A percentile compares a stretch with the other conserved stretches of the same genome.
Evolutionary conservation across 2,797 vertebrate genomes (phyloP).

Genomic region (Acestrorhynchus altus): DNA sequence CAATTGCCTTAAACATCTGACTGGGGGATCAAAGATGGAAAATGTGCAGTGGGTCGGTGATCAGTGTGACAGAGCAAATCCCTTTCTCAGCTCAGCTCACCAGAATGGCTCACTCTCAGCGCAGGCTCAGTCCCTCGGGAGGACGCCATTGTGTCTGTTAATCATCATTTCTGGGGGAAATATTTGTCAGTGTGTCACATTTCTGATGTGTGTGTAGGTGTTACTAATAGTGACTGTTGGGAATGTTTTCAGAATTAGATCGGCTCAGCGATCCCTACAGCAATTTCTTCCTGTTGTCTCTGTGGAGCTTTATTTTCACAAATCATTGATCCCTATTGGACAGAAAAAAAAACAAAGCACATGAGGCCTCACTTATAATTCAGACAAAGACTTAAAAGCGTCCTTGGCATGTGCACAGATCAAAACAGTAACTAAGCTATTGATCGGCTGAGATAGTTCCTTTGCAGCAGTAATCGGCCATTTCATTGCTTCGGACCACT

Average conservation of each 20-base stretch:
- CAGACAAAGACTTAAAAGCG: conserved; percentile 31
- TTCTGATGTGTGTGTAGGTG: conserved; percentile 49
- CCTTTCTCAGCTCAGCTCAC: conserved; percentile 40
- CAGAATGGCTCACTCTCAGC: conserved; percentile 43
- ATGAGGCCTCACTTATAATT: conserved; percentile 28
- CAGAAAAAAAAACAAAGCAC: conserved; percentile 4
- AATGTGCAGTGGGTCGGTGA: conserved; percentile 51
- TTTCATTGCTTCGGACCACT: conserved; percentile 36
- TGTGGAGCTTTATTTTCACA: conserved; percentile 19
- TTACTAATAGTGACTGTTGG: conserved; percentile 54
- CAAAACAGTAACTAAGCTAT: conserved; percentile 20
- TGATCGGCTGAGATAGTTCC: conserved; percentile 21
- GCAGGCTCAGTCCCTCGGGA: conserved; percentile 32
- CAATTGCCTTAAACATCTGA: conserved; percentile 60
- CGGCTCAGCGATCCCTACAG: conserved; percentile 18
- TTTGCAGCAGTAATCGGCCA: conserved; percentile 5
- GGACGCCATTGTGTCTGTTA: conserved; percentile 31
- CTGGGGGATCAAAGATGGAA: conserved; percentile 42
- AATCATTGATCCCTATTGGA: conserved; percentile 44
- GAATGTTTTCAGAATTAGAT: conserved; percentile 36
- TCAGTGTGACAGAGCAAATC: conserved; percentile 55
- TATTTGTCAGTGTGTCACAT: conserved; percentile 53
- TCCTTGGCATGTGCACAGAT: neutral
- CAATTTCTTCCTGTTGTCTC: conserved; percentile 9
- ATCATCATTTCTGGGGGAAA: conserved; percentile 48